These are phyloP conservation scores for Salarias fasciatus DNA, from an alignment of 2,797 vertebrate genomes.

Conservation along the genomic window DNA sequence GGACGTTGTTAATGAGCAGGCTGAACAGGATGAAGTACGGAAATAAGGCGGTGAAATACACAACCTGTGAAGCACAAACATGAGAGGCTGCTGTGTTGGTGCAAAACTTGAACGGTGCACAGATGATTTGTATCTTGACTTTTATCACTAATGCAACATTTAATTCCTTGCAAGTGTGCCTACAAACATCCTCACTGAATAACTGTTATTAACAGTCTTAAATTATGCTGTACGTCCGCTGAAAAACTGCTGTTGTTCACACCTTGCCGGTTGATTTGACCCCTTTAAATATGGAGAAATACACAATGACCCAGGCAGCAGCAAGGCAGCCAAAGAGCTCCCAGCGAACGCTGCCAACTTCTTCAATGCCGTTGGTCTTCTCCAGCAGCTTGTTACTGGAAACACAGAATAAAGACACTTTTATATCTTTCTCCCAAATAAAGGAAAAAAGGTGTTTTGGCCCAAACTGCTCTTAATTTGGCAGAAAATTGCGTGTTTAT, in stretches of 20 bases:
- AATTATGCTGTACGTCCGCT: neutral
- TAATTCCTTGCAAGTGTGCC: too few species aligned
- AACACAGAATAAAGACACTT: neutral
- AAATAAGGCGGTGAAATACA: constrained; percentile 82
- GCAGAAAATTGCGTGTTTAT: too few species aligned
- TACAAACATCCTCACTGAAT: too few species aligned
- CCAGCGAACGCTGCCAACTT: constrained; percentile 76
- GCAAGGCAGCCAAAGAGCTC: constrained; percentile 80
- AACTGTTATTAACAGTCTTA: too few species aligned
- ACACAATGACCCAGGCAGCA: constrained; percentile 78
- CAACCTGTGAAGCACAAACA: constrained; percentile 68
- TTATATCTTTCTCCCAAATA: too few species aligned
- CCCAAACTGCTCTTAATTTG: too few species aligned
- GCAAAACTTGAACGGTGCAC: too few species aligned
- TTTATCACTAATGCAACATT: too few species aligned
- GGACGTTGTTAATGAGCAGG: constrained; percentile 82
- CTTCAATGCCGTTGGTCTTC: constrained; percentile 76
- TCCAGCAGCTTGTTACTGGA: constrained; percentile 76
- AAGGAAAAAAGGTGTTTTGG: too few species aligned
- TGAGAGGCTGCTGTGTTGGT: too few species aligned
- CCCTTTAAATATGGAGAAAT: constrained; percentile 85
- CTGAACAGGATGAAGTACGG: constrained; percentile 83
- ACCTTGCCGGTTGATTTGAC: constrained; percentile 85
- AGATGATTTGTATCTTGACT: too few species aligned
- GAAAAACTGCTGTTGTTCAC: constrained; percentile 9